These are phyloP conservation scores for Chitala chitala DNA, from an alignment of 2,113 vertebrate genomes.

Conservation along the genomic window DNA sequence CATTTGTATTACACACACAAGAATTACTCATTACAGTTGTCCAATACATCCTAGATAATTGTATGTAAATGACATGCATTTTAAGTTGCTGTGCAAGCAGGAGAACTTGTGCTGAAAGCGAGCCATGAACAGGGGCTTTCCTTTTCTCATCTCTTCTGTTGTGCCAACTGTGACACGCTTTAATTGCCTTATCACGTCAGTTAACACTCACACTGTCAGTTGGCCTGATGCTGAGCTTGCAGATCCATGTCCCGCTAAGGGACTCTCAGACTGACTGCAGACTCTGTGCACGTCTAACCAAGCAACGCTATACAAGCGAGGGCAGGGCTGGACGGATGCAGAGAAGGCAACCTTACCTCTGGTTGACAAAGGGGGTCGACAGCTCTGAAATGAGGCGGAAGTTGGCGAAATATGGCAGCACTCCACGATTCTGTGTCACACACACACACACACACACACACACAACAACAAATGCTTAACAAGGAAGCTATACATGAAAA, in stretches of 20 bases:
- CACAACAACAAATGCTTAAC: neutral
- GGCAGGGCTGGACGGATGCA: neutral
- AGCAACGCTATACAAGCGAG: neutral
- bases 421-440: conserved; percentile 56
- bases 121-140: neutral
- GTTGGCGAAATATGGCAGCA: conserved; percentile 70
- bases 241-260: too few species aligned
- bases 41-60: too few species aligned
- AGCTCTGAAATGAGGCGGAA: conserved; percentile 73
- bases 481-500: too few species aligned
- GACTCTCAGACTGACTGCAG: too few species aligned
- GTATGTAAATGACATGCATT: neutral
- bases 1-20: too few species aligned
- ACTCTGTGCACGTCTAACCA: too few species aligned
- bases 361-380: conserved; percentile 74
- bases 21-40: too few species aligned
- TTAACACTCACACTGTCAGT: neutral
- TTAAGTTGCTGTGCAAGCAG: neutral
- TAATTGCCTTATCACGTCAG: neutral
- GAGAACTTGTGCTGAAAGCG: neutral
- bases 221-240: too few species aligned
- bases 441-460: neutral
- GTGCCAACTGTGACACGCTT: neutral
- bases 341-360: conserved; percentile 51
- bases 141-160: neutral